Base-by-base conservation (phyloP, 64 coral and sea anemone genomes). In the Pocillopora damicornis region DNA sequence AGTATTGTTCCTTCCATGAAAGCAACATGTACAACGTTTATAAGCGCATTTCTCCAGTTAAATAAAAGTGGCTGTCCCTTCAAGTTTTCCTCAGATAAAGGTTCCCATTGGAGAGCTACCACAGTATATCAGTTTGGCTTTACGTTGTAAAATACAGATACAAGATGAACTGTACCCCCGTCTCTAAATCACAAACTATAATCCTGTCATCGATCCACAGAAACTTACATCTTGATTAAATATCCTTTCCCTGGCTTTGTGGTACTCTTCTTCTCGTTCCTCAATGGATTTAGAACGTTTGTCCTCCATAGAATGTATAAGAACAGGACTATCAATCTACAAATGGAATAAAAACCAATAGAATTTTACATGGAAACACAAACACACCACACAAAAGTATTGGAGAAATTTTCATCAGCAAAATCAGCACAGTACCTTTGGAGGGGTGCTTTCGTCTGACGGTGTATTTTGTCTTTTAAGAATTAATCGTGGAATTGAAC, bases 251-350 rank as follows among this genome's bases (percentile, higher is more conserved):
- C 93, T 86, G 75, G 96, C 93, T 93, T 95, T 99, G n/a, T 92
- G 86, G 65, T 99, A 99, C 37, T 99, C 96, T 76, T 99, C 96
- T 67, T 95, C 96, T 59, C 96, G 89, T 79, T 99, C 93, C 91
- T 99, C 96, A 80, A 99, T 95, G 56, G 96, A 99, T 90, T 99
- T 99, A 11, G 93, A 95, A 56, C 93, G 86, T 77, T 98, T 98
- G 60, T 93, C 95, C 18, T 95, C 96, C 93, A 99, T 92, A 11
- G 65, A 59, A 72, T 80, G 90, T 61, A 91, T 66, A 65, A 90
- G 63, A 88, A 90, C 63, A 75, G 93, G 93, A 78, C 90, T 99
- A 58, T 99, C 90, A 75, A 92, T 92, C 96, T 99, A 58, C 59
- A 59, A 72, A 56, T 22, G 35, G 1, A 61, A 68, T 30, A 75